Percentiles rank a stretch among this genome's conserved stretches.
These are phyloP conservation scores for Cephalopterus ornatus DNA, from an alignment of 2,113 vertebrate species.

Conservation along the genomic window DNA sequence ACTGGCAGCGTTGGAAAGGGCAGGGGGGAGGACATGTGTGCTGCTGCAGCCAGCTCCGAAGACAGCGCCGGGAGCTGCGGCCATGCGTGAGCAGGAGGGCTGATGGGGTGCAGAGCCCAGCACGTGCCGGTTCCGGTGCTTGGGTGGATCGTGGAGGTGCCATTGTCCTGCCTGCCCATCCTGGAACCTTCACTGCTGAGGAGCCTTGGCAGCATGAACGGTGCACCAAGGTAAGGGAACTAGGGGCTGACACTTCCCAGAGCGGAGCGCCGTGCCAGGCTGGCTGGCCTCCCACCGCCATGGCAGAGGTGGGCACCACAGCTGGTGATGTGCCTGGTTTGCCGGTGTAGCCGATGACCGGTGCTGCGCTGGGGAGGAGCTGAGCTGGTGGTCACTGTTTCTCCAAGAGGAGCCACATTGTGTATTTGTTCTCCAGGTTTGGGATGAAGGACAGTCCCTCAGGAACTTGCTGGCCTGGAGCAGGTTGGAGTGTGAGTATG, in stretches of 20 bases:
- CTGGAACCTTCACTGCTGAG: fast-evolving
- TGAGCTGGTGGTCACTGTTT: neutral
- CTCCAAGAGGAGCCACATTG: fast-evolving
- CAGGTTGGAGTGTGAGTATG: neutral
- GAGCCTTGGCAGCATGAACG: neutral
- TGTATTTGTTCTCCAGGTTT: neutral
- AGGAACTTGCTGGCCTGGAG: neutral
- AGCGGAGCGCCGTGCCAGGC: fast-evolving
- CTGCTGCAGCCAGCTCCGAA: neutral
- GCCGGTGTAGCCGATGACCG: fast-evolving
- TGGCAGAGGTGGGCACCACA: neutral
- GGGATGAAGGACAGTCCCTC: neutral
- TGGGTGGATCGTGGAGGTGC: neutral
- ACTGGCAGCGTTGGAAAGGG: neutral
- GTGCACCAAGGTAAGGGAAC: neutral
- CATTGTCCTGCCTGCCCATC: fast-evolving
- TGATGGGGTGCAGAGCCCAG: neutral
- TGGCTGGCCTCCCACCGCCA: fast-evolving
- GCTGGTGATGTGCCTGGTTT: fast-evolving
- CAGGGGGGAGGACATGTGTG: neutral
- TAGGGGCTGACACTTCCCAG: neutral
- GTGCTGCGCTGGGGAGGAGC: neutral
- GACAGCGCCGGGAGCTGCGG: neutral
- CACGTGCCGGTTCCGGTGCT: fast-evolving
- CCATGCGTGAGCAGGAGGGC: neutral